Conservation (phyloP, 2,888 invertebrate genomes). For the Dorcus parallelipipedus region DNA sequence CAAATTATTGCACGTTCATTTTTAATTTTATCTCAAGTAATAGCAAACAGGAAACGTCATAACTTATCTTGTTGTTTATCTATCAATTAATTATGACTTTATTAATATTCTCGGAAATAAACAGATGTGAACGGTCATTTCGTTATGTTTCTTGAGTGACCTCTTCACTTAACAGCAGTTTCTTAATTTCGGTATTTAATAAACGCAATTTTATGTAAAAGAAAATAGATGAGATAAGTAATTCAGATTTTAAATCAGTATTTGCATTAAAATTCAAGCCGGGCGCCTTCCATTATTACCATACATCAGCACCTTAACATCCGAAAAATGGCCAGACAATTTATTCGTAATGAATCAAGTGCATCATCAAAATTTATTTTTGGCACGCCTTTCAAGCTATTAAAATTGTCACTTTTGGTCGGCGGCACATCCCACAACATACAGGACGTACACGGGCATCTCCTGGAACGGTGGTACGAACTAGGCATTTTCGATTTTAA, state of each 20-base stretch:
- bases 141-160: no score
- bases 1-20: no score
- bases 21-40: no score
- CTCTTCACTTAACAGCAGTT: no score
- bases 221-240: neutral
- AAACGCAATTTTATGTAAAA: no score
- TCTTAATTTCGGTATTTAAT: no score
- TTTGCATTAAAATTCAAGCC: slow-evolving; percentile 16
- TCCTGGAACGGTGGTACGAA: slow-evolving; percentile 16
- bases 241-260: slow-evolving; percentile 3
- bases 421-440: slow-evolving; percentile 13
- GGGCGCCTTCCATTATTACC: slow-evolving; percentile 16
- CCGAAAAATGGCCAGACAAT: slow-evolving; percentile 17
- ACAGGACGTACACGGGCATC: neutral
- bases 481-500: slow-evolving; percentile 23
- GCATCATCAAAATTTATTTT: slow-evolving; percentile 20
- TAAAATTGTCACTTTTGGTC: slow-evolving; percentile 7
- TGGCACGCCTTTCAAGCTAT: slow-evolving; percentile 18
- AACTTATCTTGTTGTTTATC: no score
- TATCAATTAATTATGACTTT: no score
- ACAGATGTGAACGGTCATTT: no score
- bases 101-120: no score
- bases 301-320: slow-evolving; percentile 15
- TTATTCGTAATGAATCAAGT: slow-evolving; percentile 20
- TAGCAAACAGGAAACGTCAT: no score